Evolutionary conservation across 2,797 vertebrate genomes (phyloP), one percentile per base, ranked within the genome.

Genomic region (Halcyon smyrnensis): DNA sequence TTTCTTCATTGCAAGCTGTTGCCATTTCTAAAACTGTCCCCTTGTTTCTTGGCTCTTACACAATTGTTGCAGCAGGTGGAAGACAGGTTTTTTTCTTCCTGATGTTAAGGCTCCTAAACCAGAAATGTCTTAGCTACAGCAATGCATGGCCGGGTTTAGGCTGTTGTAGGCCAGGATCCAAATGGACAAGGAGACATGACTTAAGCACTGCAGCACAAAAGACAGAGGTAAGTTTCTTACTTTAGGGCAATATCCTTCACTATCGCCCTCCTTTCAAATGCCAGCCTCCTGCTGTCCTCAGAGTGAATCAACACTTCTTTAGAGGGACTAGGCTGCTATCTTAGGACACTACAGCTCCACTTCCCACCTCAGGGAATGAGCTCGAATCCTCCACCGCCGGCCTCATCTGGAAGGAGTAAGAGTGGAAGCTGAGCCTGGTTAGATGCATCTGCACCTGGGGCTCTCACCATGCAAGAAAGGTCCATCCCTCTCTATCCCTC

Each of bases 401-500:
- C 63, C 67, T 89, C 88, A 64, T 78, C 43, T 94, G 81, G 83
- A 87, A 97, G 88, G 70, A 85, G 70, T 59, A 90, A 91, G 27
- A 37, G 60, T 74, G 62, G 92, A 87, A 91, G 85, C 20, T 54
- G 80, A 94, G 56, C 51, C 73, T 76, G 45, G 51, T 96, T 95
- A 93, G 74, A 96, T 81, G 63, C 71, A 94, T 67, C 77, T 89
- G 90, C 95, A 96, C 96, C 96, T 97, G 95, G 90, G 77, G 82
- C 77, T 90, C 96, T 95, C 89, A 69, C 82, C 21, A 1, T 56
- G n/a, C 88, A 77, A 80, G 89, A 71, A 76, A 87, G 56, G 70
- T 90, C 93, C 90, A 85, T 77, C 89, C 88, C 71, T 70, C 82
- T 71, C 51, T 84, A 63, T 84, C 37, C 90, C 75, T 87, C 57